phyloP scores from a whole-genome alignment of 2,113 vertebrate genomes.

The Lota lota region DNA sequence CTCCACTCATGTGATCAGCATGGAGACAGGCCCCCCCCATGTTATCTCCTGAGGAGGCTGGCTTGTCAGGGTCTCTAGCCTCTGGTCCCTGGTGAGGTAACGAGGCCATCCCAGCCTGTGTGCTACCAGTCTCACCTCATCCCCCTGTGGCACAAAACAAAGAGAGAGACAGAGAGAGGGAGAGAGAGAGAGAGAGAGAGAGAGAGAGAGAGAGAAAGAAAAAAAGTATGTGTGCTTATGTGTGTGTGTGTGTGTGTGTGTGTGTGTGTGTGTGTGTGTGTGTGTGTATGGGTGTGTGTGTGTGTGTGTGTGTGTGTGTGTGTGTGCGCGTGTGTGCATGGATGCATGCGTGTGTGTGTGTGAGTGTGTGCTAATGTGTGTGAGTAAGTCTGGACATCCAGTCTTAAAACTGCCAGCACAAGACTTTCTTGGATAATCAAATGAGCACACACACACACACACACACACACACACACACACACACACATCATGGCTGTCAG shows the following conservation, averaged over 20 bases:
- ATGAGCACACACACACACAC: constrained; percentile 38
- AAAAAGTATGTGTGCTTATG: not conserved
- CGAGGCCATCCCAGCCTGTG: constrained; percentile 43
- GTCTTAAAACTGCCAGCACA: constrained; percentile 24
- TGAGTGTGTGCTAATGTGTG: no score
- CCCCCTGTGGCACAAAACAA: constrained; percentile 43
- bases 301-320: no score
- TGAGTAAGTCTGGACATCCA: constrained; percentile 22
- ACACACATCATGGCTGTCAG: constrained; percentile 35
- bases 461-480: constrained; percentile 20
- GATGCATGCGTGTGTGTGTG: constrained; percentile 21
- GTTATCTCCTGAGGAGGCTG: not conserved
- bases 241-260: no score
- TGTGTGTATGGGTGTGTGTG: no score
- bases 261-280: no score
- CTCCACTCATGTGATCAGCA: no score
- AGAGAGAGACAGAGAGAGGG: constrained; percentile 10
- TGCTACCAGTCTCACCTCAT: constrained; percentile 47
- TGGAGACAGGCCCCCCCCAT: not conserved
- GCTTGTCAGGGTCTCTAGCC: constrained; percentile 26
- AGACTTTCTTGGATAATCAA: constrained; percentile 42
- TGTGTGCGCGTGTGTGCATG: no score
- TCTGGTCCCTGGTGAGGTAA: constrained; percentile 45
- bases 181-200: no score
- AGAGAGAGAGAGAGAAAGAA: no score